Percentiles rank a stretch among this genome's conserved stretches.
Conservation (phyloP, 2,113 vertebrate species). For the Archocentrus centrarchus region DNA sequence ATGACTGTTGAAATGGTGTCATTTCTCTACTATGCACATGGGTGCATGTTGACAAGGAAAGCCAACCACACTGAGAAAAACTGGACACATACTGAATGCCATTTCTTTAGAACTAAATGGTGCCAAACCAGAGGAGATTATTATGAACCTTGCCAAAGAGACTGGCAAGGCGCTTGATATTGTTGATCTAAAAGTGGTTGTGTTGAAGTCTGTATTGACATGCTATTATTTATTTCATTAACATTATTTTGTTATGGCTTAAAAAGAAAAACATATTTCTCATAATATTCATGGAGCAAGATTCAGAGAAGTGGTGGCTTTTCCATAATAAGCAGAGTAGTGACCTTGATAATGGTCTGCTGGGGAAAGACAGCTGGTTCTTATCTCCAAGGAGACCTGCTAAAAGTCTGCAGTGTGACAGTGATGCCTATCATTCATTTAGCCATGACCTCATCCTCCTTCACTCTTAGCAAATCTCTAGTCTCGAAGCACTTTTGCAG, state of each 20-base stretch:
- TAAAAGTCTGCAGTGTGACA: slow-evolving; percentile 66
- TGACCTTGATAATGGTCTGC: slow-evolving; percentile 64
- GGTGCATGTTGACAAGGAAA: background rate
- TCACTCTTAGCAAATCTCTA: slow-evolving; percentile 38
- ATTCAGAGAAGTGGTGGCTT: slow-evolving; percentile 8
- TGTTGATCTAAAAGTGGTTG: background rate
- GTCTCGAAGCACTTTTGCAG: background rate
- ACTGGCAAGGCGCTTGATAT: background rate
- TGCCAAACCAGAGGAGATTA: background rate
- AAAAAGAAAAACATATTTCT: background rate
- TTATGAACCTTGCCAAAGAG: background rate
- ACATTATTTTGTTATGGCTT: background rate
- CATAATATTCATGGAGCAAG: background rate
- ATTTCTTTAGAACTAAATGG: background rate
- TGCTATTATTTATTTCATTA: background rate
- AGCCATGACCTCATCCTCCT: slow-evolving; percentile 57
- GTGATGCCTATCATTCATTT: slow-evolving; percentile 72
- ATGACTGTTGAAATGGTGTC: slow-evolving; percentile 1
- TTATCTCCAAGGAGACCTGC: slow-evolving; percentile 72
- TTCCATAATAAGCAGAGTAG: slow-evolving; percentile 29
- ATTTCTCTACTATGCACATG: background rate
- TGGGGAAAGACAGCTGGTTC: slow-evolving; percentile 64
- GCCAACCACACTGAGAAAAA: background rate
- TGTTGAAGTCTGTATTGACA: background rate
- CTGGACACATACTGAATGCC: background rate